Evolutionary conservation across 2,797 vertebrate species (phyloP).

Genomic region (Sphenodon punctatus): DNA sequence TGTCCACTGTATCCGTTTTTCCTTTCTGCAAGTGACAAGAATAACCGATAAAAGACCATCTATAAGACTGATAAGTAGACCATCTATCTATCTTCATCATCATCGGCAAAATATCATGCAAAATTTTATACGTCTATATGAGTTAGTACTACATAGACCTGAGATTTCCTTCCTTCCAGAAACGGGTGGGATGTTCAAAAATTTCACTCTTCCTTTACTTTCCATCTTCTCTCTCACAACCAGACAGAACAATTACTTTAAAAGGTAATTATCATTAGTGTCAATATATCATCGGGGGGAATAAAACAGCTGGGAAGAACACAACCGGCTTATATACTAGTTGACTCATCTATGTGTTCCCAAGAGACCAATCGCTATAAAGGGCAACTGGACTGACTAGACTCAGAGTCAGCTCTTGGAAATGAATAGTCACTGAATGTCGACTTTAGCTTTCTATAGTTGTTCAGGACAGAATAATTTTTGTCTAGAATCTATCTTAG

Average conservation of each 20-base stretch:
- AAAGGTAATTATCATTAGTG: background rate
- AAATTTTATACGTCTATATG: background rate
- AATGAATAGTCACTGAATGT: background rate
- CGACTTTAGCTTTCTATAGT: conserved; percentile 6
- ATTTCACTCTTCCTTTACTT: background rate
- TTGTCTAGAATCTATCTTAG: background rate
- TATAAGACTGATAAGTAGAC: background rate
- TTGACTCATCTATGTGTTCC: conserved; percentile 37
- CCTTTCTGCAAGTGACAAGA: background rate
- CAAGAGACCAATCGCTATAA: background rate
- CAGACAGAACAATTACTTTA: background rate
- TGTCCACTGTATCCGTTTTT: background rate
- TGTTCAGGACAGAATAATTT: background rate
- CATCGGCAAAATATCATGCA: no score
- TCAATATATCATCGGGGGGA: conserved; percentile 1
- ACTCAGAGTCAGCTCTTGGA: background rate
- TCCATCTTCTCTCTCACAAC: background rate
- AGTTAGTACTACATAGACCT: background rate
- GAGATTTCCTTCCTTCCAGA: background rate
- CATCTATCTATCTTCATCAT: no score
- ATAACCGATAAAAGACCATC: background rate
- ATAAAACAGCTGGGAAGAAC: conserved; percentile 19
- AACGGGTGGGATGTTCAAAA: no score
- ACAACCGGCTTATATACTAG: conserved; percentile 21
- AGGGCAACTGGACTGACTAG: background rate